These are phyloP conservation scores for Hydropotes inermis DNA, from an alignment of 2,113 vertebrate genomes.

Conservation along the genomic window DNA sequence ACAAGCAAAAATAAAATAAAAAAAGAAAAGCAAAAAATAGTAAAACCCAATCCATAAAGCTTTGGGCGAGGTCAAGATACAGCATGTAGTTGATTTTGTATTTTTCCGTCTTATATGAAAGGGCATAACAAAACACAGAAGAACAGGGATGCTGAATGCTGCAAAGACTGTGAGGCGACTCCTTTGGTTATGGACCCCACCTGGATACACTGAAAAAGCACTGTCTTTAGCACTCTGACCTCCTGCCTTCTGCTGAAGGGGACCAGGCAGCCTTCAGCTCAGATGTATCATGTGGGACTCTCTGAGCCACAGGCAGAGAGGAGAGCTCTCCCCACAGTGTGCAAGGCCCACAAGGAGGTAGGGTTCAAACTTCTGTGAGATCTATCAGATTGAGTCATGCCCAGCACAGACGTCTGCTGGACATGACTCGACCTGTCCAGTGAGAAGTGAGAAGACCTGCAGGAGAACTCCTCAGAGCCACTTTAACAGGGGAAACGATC, in stretches of 20 bases:
- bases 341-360: not conserved
- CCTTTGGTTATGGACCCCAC: not conserved
- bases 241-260: not conserved
- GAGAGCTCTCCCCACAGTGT: not conserved
- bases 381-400: not conserved
- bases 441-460: not conserved
- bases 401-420: not conserved
- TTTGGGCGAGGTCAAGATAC: not conserved
- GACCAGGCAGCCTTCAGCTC: not conserved
- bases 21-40: not conserved
- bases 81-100: not conserved
- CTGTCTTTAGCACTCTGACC: not conserved
- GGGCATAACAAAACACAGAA: not conserved
- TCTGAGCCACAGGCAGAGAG: not conserved
- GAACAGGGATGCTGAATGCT: not conserved
- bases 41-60: not conserved
- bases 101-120: not conserved
- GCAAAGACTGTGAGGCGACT: not conserved
- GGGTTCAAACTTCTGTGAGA: not conserved
- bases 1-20: not conserved
- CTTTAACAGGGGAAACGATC: not conserved
- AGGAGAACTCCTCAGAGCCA: constrained; percentile 4
- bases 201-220: not conserved
- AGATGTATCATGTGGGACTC: not conserved
- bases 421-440: no score